Base-by-base conservation (phyloP, 2,113 vertebrate genomes). In the Takifugu flavidus region DNA sequence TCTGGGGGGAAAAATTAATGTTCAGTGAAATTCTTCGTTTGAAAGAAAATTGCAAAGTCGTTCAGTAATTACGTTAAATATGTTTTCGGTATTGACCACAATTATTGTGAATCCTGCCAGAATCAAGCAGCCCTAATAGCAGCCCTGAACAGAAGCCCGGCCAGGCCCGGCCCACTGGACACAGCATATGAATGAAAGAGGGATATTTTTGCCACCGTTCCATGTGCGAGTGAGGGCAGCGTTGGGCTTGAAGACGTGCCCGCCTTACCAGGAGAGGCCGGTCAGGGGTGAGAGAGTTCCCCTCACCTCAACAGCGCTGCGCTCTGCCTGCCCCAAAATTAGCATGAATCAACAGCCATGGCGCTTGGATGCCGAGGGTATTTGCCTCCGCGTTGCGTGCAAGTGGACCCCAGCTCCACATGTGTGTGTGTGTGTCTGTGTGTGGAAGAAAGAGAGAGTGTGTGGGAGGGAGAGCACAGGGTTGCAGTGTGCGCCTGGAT, bases 291-390 rank as follows among this genome's bases (percentile, higher is more conserved):
- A 79, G 82, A 62, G 67, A 72, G 66, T 82, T 73, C 54, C 64
- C 69, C 71, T 75, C 67, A 61, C 72, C 74, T 75, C 63, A 49
- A 59, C 65, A 13, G 67, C 12, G 10, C 2, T 28, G 49, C 27
- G 55, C 69, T 74, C 59, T 3, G 15, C 65, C 46, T 15, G 45
- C 5, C 34, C 0, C 34, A 4, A 34, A 25, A 74, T 79, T 77
- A 70, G 58, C 72, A 80, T 87, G 80, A 84, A 77, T 87, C 61
- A 75, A 83, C 72, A 73, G 76, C 11, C 26, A 26, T n/a, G 43
- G 59, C 63, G 8, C 71, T 50, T 57, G 34, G 65, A 77, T 46
- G 72, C 61, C 1, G 15, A 43, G 75, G 78, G 71, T 85, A 66
- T 84, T 78, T 79, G 62, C 62, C 70, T 46, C 67, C 2, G 53